phyloP scores from a whole-genome alignment of 2,113 vertebrate genomes.

The Danio rerio region DNA sequence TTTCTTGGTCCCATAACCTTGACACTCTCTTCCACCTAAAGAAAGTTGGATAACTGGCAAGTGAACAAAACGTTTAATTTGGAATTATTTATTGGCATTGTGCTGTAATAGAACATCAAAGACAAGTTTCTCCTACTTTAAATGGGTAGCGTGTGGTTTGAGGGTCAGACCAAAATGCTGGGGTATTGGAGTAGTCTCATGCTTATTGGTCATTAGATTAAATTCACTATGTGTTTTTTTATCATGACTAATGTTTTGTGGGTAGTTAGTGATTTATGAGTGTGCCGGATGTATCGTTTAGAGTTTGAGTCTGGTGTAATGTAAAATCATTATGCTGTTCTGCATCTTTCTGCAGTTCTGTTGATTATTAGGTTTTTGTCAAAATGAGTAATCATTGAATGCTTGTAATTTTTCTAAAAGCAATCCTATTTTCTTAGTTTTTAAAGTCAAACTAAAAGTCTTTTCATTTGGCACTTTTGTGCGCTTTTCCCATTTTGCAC shows the following conservation, averaged over 20 bases:
- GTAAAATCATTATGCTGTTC: slow-evolving; percentile 25
- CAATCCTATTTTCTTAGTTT: not conserved
- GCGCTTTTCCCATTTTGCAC: not conserved
- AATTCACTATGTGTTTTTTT: not conserved
- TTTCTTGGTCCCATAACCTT: not conserved
- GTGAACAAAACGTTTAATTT: not conserved
- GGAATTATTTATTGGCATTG: not conserved
- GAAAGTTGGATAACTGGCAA: not conserved
- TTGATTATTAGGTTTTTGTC: slow-evolving; percentile 29
- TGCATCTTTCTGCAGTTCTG: not conserved
- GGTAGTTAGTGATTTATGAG: not conserved
- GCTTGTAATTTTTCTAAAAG: slow-evolving; percentile 5
- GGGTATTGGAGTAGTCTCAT: not conserved
- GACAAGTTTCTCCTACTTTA: not conserved
- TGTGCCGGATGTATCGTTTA: not conserved
- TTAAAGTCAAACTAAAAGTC: not conserved
- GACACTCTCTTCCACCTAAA: not conserved
- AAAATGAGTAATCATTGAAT: slow-evolving; percentile 8
- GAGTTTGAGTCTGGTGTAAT: slow-evolving; percentile 7
- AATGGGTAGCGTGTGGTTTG: not conserved
- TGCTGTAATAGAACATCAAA: not conserved
- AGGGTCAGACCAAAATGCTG: not conserved
- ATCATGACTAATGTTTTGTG: not conserved
- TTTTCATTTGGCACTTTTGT: not conserved
- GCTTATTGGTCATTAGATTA: not conserved